These are phyloP conservation scores for Heliconius eleuchia DNA, from an alignment of 1,140 invertebrate species.

Conservation along the genomic window DNA sequence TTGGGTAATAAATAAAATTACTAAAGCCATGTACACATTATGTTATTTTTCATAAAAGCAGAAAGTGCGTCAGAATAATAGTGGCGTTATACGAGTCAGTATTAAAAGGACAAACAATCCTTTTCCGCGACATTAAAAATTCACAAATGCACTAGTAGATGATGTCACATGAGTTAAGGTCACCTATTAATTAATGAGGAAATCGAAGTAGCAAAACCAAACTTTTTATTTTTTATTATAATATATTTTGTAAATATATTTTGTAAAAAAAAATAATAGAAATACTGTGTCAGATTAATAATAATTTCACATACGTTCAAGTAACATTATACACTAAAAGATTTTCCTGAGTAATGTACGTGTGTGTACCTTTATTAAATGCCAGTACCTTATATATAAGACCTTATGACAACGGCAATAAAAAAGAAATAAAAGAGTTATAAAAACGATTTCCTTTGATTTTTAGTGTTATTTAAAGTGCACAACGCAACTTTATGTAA, in stretches of 20 bases:
- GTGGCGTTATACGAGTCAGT: slow-evolving; percentile 14
- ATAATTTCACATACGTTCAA: not conserved
- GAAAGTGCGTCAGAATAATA: not conserved
- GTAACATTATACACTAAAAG: not conserved
- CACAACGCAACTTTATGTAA: slow-evolving; percentile 18
- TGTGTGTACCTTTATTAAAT: not conserved
- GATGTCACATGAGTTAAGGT: slow-evolving; percentile 49
- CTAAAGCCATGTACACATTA: not conserved
- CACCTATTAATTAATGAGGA: slow-evolving; percentile 48
- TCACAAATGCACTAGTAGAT: slow-evolving; percentile 32
- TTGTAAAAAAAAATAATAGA: too few species aligned
- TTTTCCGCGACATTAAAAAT: slow-evolving; percentile 43
- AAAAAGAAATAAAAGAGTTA: slow-evolving; percentile 17
- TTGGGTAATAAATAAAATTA: not conserved
- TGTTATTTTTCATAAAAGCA: not conserved
- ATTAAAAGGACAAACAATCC: slow-evolving; percentile 31
- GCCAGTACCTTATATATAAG: slow-evolving; percentile 20
- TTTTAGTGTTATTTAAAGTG: slow-evolving; percentile 23
- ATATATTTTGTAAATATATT: too few species aligned
- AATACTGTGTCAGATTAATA: not conserved
- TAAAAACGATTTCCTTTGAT: slow-evolving; percentile 26
- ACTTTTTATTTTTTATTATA: too few species aligned
- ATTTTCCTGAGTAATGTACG: not conserved
- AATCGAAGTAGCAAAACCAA: slow-evolving; percentile 38
- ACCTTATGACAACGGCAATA: not conserved